These are phyloP conservation scores for Gymnoscopelus microlampas DNA, from an alignment of 2,797 vertebrate species.

Conservation along the genomic window DNA sequence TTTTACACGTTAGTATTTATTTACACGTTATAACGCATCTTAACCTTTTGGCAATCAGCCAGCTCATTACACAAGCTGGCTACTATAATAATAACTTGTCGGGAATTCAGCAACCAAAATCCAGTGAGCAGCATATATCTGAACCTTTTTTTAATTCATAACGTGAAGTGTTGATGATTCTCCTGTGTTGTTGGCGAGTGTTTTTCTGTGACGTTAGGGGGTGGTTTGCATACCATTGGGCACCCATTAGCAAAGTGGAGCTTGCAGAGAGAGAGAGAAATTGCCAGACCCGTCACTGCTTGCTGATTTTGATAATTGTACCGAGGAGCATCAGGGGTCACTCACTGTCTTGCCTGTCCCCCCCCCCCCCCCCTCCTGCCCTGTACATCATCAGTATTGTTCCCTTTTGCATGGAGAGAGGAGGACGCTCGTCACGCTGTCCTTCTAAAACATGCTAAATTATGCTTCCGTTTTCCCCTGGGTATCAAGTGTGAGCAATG, in stretches of 20 bases:
- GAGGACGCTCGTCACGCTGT: slow-evolving; percentile 53
- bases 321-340: slow-evolving; percentile 52
- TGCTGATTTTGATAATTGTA: slow-evolving; percentile 67
- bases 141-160: slow-evolving; percentile 45
- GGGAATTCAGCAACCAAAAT: slow-evolving; percentile 60
- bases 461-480: slow-evolving; percentile 52
- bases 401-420: slow-evolving; percentile 65
- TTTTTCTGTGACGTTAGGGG: slow-evolving; percentile 52
- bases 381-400: slow-evolving; percentile 67
- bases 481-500: slow-evolving; percentile 64
- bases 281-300: slow-evolving; percentile 64
- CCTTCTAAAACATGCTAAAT: slow-evolving; percentile 60
- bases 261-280: slow-evolving; percentile 27
- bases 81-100: slow-evolving; percentile 62
- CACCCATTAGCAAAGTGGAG: slow-evolving; percentile 72
- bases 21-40: no score
- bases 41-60: no score
- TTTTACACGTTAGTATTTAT: no score
- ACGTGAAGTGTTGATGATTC: slow-evolving; percentile 38
- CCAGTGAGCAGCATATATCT: slow-evolving; percentile 35
- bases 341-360: slow-evolving; percentile 69
- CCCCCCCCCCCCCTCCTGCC: background rate
- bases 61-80: no score
- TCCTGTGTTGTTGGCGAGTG: slow-evolving; percentile 36
- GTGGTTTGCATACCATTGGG: slow-evolving; percentile 73